Conservation (phyloP, 2,888 invertebrate genomes). For the Neuroscelio doddi region DNA sequence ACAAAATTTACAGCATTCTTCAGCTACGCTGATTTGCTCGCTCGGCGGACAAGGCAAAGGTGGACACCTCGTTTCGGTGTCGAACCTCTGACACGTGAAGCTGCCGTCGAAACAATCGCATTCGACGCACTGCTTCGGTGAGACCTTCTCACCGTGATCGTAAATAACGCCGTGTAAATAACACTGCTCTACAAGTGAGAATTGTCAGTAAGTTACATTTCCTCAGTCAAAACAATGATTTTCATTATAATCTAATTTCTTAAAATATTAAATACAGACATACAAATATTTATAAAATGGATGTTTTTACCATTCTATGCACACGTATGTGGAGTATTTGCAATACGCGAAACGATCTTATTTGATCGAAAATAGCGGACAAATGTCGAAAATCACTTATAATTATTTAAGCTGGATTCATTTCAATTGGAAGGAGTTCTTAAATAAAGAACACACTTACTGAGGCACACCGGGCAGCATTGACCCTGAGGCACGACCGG, state of each 20-base stretch:
- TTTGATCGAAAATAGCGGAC: constrained; percentile 12
- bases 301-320: constrained; percentile 10
- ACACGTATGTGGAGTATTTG: constrained; percentile 1
- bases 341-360: constrained; percentile 10
- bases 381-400: constrained; percentile 21
- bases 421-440: constrained; percentile 23
- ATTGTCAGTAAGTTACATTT: not conserved
- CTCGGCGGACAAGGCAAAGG: constrained; percentile 83
- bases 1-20: constrained; percentile 93
- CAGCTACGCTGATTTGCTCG: constrained; percentile 86
- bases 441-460: constrained; percentile 75
- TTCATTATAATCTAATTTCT: too few species aligned
- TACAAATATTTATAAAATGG: not conserved
- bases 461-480: constrained; percentile 90
- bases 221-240: too few species aligned
- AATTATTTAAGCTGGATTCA: constrained; percentile 26
- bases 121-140: constrained; percentile 84
- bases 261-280: too few species aligned
- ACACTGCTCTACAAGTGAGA: constrained; percentile 78
- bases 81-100: constrained; percentile 83
- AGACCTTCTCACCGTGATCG: constrained; percentile 86
- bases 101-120: constrained; percentile 88
- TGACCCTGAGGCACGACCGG: constrained; percentile 85
- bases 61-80: constrained; percentile 84
- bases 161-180: constrained; percentile 79